Evolutionary conservation across 2,888 invertebrate species (phyloP).

Genomic region (Eupithecia subumbrata): DNA sequence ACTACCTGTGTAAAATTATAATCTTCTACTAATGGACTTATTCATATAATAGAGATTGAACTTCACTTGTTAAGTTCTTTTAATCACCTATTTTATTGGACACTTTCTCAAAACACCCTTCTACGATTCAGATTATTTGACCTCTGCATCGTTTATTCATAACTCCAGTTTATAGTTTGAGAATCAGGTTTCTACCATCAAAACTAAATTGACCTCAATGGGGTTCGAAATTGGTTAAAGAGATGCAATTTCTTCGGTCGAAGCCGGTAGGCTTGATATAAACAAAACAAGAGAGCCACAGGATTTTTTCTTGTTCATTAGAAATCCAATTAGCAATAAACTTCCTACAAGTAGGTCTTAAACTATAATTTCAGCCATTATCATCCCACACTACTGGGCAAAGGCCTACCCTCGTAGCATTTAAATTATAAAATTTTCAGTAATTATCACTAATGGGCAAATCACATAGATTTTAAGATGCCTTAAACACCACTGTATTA

Average conservation of each 20-base stretch:
- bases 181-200: not conserved
- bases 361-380: not conserved
- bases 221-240: not conserved
- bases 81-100: slow-evolving; percentile 26
- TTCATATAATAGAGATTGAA: too few species aligned
- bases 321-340: not conserved
- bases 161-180: not conserved
- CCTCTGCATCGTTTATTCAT: not conserved
- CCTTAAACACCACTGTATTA: not conserved
- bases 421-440: too few species aligned
- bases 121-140: not conserved
- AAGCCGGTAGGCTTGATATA: not conserved
- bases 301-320: not conserved
- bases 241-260: not conserved
- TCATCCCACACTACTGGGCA: not conserved
- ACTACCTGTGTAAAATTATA: too few species aligned
- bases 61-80: too few species aligned
- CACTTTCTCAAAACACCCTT: slow-evolving; percentile 24
- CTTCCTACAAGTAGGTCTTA: not conserved
- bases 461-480: not conserved
- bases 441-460: not conserved
- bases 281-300: not conserved
- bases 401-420: not conserved
- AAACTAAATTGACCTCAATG: not conserved
- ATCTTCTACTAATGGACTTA: too few species aligned